Evolutionary conservation across 1,140 invertebrate species (phyloP), one percentile per base, ranked within the genome.

Genomic region (Berghia stephanieae): DNA sequence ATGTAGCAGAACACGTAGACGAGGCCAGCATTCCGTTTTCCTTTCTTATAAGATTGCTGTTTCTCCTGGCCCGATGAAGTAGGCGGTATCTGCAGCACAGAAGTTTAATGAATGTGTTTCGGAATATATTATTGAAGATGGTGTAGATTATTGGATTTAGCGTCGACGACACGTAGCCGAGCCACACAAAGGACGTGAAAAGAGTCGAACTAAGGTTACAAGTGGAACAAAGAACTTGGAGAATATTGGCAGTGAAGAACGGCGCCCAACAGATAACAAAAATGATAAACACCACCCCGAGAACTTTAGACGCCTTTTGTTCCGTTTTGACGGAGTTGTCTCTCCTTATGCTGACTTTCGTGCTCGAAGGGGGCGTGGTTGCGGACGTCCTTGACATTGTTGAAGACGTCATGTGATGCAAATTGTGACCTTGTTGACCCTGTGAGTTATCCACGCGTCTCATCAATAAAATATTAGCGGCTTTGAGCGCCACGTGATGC

Each of bases 221-320:
- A 13, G 84, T 79, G 0, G 94, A 93, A 79, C 88, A 90, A 16
- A 87, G 60, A 3, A 81, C 87, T 31, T 83, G 84, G 52, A 88
- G 80, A 24, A 89, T 84, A 80, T 89, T 90, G 24, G 85, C 81
- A 46, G 88, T 80, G 76, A 90, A 90, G 82, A 90, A 90, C 60
- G 89, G 89, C 2, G 86, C 86, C 89, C 89, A 90, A 77, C 86
- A 87, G 8, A 89, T 78, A 8, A 89, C 83, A 78, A 90, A 90
- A 38, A 89, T 85, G 16, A 81, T 83, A 79, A 90, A 89, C 21
- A 90, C 88, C 8, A 90, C 85, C 6, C 87, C 87, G 21, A 90
- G 84, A 24, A 90, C 89, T 83, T 89, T 94, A 2, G 96, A 96
- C 63, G 96, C 96, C 90, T 97, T 97, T 89, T 98, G 96, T 89